These are phyloP conservation scores for Sympetrum striolatum DNA, from an alignment of 2,888 invertebrate species.

Conservation along the genomic window DNA sequence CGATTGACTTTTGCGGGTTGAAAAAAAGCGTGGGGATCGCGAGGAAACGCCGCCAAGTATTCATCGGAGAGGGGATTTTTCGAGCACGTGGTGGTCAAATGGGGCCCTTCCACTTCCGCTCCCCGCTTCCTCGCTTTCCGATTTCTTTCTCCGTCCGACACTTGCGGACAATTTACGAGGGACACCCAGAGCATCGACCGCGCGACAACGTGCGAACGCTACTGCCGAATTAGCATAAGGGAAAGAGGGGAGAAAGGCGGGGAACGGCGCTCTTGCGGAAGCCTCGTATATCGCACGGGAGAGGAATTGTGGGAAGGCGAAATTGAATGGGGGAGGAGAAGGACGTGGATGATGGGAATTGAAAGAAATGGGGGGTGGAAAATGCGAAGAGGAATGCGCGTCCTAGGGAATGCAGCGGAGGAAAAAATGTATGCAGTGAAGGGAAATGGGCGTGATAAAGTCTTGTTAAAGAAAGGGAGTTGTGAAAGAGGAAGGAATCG, in stretches of 20 bases:
- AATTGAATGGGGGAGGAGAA: background rate
- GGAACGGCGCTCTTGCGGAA: background rate
- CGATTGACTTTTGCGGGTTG: background rate
- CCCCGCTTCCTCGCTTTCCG: background rate
- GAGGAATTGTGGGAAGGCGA: background rate
- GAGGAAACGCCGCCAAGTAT: background rate
- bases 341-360: background rate
- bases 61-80: background rate
- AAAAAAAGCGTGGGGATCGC: background rate
- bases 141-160: background rate
- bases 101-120: background rate
- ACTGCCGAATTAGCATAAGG: conserved; percentile 26
- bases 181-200: background rate
- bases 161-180: conserved; percentile 33
- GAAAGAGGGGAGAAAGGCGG: too few species aligned
- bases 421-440: background rate
- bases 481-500: too few species aligned
- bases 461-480: too few species aligned
- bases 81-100: background rate
- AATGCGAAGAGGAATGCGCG: background rate
- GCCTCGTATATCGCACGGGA: background rate
- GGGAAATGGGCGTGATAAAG: background rate
- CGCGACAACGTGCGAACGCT: conserved; percentile 13
- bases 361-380: background rate
- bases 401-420: background rate